Evolutionary conservation across 2,797 vertebrate genomes (phyloP).

Genomic region (Pseudomugil tenellus): DNA sequence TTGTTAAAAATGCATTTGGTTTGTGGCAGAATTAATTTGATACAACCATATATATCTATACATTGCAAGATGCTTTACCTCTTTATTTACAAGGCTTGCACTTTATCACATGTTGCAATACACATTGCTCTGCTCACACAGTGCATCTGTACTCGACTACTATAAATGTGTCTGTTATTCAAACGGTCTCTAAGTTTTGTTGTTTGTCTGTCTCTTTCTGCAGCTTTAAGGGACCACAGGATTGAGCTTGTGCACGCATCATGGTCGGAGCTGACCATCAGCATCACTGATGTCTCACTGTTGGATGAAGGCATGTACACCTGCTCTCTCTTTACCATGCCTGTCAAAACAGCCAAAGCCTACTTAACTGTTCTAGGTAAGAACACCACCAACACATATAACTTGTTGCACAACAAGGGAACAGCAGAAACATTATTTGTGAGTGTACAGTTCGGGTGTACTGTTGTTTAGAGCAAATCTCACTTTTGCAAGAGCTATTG

Average conservation of each 20-base stretch:
- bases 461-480: background rate
- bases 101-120: background rate
- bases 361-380: slow-evolving; percentile 96
- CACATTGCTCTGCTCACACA: background rate
- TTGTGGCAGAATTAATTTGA: background rate
- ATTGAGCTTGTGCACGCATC: slow-evolving; percentile 96
- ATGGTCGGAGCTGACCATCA: slow-evolving; percentile 95
- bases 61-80: background rate
- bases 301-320: slow-evolving; percentile 97
- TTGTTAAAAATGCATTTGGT: background rate
- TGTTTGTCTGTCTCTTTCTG: slow-evolving; percentile 38
- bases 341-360: slow-evolving; percentile 97
- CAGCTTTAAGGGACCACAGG: slow-evolving; percentile 96
- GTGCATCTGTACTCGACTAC: background rate
- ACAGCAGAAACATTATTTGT: background rate
- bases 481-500: background rate
- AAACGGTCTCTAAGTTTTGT: background rate
- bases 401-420: no score
- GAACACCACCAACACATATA: slow-evolving; percentile 49
- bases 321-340: slow-evolving; percentile 99
- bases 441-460: background rate
- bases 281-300: slow-evolving; percentile 92
- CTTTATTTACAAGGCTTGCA: background rate
- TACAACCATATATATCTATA: background rate
- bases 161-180: background rate